Conservation (phyloP, 2,888 invertebrate genomes). For the Sepiola atlantica region DNA sequence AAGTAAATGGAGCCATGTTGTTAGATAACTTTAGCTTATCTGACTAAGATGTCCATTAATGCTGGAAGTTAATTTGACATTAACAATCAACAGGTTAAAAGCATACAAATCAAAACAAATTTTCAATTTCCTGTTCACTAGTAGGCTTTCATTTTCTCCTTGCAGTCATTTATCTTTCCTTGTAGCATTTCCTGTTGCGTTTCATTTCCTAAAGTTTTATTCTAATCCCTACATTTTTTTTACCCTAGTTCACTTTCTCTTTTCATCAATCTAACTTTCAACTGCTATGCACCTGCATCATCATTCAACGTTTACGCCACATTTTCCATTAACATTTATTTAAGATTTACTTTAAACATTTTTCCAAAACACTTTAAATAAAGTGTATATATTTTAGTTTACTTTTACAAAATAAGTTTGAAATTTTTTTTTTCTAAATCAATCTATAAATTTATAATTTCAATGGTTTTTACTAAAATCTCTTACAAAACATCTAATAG, state of each 20-base stretch:
- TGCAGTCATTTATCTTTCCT: background rate
- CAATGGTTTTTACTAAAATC: background rate
- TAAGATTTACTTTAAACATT: background rate
- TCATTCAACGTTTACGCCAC: background rate
- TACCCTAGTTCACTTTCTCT: background rate
- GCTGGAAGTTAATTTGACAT: background rate
- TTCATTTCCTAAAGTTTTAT: background rate
- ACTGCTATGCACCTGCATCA: background rate
- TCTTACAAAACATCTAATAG: background rate
- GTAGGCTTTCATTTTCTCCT: background rate
- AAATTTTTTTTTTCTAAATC: background rate
- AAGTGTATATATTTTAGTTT: background rate
- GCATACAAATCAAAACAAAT: background rate
- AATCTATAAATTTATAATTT: background rate
- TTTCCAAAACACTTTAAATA: background rate
- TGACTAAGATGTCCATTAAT: background rate
- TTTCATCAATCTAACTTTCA: background rate
- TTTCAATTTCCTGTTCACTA: background rate
- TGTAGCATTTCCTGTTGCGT: background rate
- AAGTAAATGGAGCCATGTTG: background rate
- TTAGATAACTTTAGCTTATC: background rate
- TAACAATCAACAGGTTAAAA: background rate
- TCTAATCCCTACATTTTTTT: background rate
- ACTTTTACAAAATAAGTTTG: background rate
- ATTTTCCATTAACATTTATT: background rate